Base-by-base conservation (phyloP, 2,113 vertebrate species). In the Phalacrocorax carbo region DNA sequence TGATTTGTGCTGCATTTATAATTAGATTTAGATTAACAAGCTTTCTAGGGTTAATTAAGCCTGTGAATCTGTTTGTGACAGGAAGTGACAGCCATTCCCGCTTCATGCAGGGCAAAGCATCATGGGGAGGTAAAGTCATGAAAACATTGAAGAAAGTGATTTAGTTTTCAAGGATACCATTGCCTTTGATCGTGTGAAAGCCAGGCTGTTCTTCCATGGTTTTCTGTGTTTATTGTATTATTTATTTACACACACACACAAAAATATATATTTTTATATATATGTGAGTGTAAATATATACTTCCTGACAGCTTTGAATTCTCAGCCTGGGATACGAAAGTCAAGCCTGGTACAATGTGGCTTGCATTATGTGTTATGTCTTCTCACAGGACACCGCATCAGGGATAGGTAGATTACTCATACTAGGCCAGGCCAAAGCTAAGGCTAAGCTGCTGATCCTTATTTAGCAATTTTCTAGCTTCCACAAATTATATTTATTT, bases 21-120 rank as follows among this genome's bases (percentile, higher is more conserved):
- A 72, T 84, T 82, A 77, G 42, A 36, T 83, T 73, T 38, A 80
- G 20, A 9, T 86, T 77, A 76, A 76, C 27, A 72, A 73, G 23
- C 6, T 86, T 66, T 52, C 26, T 20, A n/a, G 38, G 51, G 71
- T 68, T 88, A 93, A 92, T 92, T 93, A 96, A 94, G 9, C 46
- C 42, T 40, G 23, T 70, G 29, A 90, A 48, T 58, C 46, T 85
- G 26, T 88, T 55, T 73, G 12, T 48, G 23, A 46, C 23, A 58
- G 38, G 23, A 70, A 80, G 11, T 0, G 1, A 83, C 32, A 91
- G 12, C 10, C 29, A n/a, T 70, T 85, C 40, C 44, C 38, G 46
- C 51, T 90, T 93, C 60, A 27, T 72, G n/a, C 1, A 0, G 29
- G 40, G 14, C 12, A 8, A 73, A 66, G 22, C 25, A 61, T 58